A percentile compares a stretch with the other conserved stretches of the same genome.
These are phyloP conservation scores for Callyntrura guangdongensis DNA, from an alignment of 2,888 invertebrate genomes.

Conservation along the genomic window DNA sequence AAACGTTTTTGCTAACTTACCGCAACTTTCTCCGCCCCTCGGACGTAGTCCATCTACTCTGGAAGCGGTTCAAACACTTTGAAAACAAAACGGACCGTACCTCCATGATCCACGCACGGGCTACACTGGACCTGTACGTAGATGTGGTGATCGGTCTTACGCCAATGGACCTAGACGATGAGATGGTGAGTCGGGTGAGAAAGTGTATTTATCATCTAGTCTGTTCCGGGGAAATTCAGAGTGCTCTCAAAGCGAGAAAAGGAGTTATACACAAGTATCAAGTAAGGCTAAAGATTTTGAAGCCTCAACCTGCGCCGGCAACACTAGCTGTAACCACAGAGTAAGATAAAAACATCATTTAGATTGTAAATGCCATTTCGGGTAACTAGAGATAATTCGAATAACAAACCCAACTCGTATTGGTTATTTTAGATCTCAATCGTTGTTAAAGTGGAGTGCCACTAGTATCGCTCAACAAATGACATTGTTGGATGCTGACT, in stretches of 20 bases:
- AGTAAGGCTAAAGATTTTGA: conserved; percentile 88
- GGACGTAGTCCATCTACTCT: conserved; percentile 94
- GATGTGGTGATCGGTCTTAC: conserved; percentile 98
- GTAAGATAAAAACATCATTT: conserved; percentile 85
- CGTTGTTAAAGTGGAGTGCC: conserved; percentile 96
- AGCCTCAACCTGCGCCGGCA: conserved; percentile 86
- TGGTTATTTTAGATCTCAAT: conserved; percentile 86
- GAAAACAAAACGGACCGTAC: conserved; percentile 82
- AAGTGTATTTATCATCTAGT: conserved; percentile 98
- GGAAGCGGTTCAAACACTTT: conserved; percentile 92
- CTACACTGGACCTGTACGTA: conserved; percentile 96
- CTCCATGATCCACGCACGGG: conserved; percentile 89
- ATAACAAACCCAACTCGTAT: not conserved
- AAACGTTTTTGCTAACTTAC: conserved; percentile 99
- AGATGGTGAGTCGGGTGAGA: conserved; percentile 93
- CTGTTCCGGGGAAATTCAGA: conserved; percentile 95
- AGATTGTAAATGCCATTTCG: not conserved
- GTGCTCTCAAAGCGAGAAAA: conserved; percentile 95
- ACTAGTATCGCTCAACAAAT: conserved; percentile 99
- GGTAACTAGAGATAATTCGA: not conserved
- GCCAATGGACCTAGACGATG: conserved; percentile 93
- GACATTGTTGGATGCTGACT: conserved; percentile 97
- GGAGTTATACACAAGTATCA: conserved; percentile 95
- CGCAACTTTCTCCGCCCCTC: conserved; percentile 96
- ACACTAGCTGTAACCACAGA: conserved; percentile 88